Percentiles rank a stretch among this genome's conserved stretches.
Conservation (phyloP, 2,888 invertebrate genomes). For the Aphodius sticticus region DNA sequence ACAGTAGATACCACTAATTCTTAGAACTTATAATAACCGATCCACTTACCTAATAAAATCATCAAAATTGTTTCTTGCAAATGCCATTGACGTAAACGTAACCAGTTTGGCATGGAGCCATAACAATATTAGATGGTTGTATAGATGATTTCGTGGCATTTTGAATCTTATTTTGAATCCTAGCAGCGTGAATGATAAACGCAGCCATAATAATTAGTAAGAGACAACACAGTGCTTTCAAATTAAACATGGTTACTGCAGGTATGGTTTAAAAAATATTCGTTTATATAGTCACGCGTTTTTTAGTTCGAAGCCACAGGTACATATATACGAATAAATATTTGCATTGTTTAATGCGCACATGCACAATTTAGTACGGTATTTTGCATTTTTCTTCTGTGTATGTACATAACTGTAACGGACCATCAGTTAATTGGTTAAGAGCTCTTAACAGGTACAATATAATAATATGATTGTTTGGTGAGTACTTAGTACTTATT, state of each 20-base stretch:
- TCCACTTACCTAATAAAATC: background rate
- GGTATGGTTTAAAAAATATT: background rate
- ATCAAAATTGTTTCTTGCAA: slow-evolving; percentile 20
- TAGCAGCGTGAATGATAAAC: background rate
- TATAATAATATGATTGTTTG: too few relatives aligned
- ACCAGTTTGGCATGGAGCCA: slow-evolving; percentile 32
- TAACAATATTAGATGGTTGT: slow-evolving; percentile 21
- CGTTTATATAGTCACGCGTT: background rate
- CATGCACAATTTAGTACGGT: background rate
- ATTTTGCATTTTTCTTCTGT: background rate
- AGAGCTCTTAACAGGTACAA: too few relatives aligned
- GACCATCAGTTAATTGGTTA: background rate
- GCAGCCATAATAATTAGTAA: background rate
- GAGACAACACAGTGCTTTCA: background rate
- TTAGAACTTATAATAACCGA: background rate
- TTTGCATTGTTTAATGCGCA: background rate
- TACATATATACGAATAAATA: background rate
- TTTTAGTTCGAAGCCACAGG: background rate
- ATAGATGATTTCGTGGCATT: background rate
- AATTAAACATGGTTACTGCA: background rate
- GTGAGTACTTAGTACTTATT: too few relatives aligned
- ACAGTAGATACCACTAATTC: too few relatives aligned
- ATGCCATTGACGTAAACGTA: slow-evolving; percentile 31
- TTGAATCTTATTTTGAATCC: background rate
- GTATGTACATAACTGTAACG: background rate